Evolutionary conservation across 2,888 invertebrate species (phyloP).

Genomic region (Phortica okadai): DNA sequence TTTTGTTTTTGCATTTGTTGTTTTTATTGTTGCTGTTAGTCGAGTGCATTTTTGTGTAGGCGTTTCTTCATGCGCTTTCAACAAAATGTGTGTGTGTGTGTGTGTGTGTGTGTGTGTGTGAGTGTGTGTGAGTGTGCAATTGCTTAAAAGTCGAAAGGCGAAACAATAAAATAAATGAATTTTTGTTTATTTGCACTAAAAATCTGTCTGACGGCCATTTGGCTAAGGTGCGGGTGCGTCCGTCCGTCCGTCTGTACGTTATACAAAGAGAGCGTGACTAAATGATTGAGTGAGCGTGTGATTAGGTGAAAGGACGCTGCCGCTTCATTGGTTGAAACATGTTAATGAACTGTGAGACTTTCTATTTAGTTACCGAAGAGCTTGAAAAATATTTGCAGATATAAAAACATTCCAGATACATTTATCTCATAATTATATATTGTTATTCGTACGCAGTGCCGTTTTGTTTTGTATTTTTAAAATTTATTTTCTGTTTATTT

Average conservation of each 20-base stretch:
- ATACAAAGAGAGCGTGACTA: background rate
- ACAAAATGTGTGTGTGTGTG: background rate
- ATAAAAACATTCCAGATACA: too few relatives aligned
- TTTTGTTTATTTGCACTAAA: background rate
- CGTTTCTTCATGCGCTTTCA: background rate
- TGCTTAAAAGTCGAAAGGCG: background rate
- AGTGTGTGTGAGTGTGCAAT: background rate
- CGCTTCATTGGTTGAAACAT: too few relatives aligned
- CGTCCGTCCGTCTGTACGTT: background rate
- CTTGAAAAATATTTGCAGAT: too few relatives aligned
- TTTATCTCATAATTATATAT: too few relatives aligned
- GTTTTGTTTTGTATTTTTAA: too few relatives aligned
- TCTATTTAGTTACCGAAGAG: background rate
- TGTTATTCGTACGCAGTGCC: too few relatives aligned
- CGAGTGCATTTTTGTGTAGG: conserved; percentile 4
- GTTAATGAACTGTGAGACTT: background rate
- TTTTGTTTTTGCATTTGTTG: background rate
- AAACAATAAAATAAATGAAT: conserved; percentile 10
- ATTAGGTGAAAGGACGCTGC: background rate
- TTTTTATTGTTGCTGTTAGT: background rate
- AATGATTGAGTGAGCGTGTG: background rate
- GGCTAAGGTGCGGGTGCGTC: too few relatives aligned
- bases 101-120: background rate
- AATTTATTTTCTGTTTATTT: too few relatives aligned
- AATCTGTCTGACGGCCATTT: too few relatives aligned